Evolutionary conservation across 2,888 invertebrate genomes (phyloP).

Genomic region (Mythimna loreyi): DNA sequence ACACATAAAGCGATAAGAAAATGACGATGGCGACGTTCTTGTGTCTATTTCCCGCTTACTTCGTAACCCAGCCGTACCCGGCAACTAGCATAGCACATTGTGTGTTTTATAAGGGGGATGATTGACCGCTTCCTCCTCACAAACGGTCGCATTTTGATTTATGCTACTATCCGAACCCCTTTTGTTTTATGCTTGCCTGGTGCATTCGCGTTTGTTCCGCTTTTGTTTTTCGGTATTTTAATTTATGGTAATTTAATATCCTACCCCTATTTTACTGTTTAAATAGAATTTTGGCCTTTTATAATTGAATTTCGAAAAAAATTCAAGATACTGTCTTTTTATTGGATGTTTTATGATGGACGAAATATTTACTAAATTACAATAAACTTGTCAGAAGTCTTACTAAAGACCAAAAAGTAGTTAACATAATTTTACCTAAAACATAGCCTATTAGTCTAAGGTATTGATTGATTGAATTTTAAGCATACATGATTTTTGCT

Average conservation of each 20-base stretch:
- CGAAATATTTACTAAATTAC: neutral
- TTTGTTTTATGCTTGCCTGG: conserved; percentile 78
- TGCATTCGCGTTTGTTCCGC: conserved; percentile 68
- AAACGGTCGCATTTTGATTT: conserved; percentile 84
- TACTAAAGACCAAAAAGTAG: neutral
- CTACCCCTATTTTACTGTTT: conserved; percentile 49
- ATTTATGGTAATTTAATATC: conserved; percentile 77
- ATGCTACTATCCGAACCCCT: conserved; percentile 69
- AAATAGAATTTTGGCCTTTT: conserved; percentile 38
- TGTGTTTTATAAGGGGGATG: conserved; percentile 81
- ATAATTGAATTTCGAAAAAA: conserved; percentile 26
- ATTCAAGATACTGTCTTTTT: neutral
- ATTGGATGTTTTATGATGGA: conserved; percentile 8
- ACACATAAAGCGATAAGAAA: no score
- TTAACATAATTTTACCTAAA: neutral
- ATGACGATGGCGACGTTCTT: neutral
- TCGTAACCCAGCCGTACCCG: conserved; percentile 58
- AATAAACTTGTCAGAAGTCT: neutral
- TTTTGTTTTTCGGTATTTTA: conserved; percentile 70
- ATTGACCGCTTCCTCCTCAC: conserved; percentile 88
- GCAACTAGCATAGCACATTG: conserved; percentile 71
- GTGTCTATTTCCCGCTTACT: conserved; percentile 36
- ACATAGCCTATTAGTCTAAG: neutral
- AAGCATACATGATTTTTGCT: neutral
- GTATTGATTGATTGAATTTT: neutral